phyloP scores from a whole-genome alignment of 2,113 vertebrate genomes.

The Pandion haliaetus region DNA sequence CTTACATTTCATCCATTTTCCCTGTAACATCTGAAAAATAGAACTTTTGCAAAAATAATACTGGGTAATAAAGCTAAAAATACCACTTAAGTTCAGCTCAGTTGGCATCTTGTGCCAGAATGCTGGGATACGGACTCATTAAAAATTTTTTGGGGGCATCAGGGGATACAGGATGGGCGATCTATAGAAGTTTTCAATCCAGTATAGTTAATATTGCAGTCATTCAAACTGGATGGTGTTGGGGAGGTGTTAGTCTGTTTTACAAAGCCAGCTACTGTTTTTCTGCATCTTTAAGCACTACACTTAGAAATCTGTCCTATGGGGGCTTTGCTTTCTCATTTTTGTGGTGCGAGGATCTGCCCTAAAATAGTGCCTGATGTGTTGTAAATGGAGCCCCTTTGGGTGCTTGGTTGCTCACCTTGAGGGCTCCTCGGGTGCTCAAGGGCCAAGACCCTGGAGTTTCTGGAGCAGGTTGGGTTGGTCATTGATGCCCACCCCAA shows the following conservation, averaged over 20 bases:
- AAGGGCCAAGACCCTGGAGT: too few species aligned
- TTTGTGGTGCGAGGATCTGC: background rate
- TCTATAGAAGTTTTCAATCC: background rate
- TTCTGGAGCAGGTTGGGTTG: background rate
- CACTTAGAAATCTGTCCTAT: background rate
- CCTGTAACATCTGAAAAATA: background rate
- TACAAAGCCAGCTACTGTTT: background rate
- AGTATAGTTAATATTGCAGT: background rate
- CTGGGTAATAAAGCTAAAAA: background rate
- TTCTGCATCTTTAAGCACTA: background rate
- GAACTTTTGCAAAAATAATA: background rate
- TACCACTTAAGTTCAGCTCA: background rate
- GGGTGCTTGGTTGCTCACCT: background rate
- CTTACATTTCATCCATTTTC: background rate
- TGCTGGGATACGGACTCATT: background rate
- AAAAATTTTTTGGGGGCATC: background rate
- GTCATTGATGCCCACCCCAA: background rate
- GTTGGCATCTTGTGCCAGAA: background rate
- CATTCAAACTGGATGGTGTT: fast-evolving
- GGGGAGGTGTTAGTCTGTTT: background rate
- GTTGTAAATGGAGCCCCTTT: background rate
- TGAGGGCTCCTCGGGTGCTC: background rate
- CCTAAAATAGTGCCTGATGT: background rate
- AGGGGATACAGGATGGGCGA: background rate
- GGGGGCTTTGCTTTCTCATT: background rate